Percentiles rank a stretch among this genome's conserved stretches.
These are phyloP conservation scores for Chrysomela aeneicollis DNA, from an alignment of 2,888 invertebrate species.

Conservation along the genomic window DNA sequence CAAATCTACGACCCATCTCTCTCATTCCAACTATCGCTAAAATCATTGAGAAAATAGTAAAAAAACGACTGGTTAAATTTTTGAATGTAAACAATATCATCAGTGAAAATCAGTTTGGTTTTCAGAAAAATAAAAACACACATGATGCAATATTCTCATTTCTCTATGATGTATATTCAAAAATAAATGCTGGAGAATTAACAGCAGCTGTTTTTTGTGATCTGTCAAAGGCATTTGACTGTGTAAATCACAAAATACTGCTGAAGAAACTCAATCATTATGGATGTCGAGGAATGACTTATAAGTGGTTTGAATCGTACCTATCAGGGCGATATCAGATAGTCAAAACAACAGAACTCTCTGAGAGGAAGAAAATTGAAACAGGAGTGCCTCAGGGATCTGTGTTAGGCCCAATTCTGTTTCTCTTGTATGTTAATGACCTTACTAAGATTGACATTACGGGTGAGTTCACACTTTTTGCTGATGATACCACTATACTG, in stretches of 20 bases:
- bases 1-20: not conserved
- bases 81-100: not conserved
- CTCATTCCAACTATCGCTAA: not conserved
- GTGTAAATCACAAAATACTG: not conserved
- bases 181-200: not conserved
- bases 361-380: not conserved
- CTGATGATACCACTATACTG: constrained; percentile 10
- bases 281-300: not conserved
- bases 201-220: not conserved
- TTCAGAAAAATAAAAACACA: not conserved
- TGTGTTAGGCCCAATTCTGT: constrained; percentile 10
- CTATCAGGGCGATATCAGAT: not conserved
- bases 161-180: not conserved
- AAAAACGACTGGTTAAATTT: not conserved
- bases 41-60: constrained; percentile 1
- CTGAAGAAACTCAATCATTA: not conserved
- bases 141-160: not conserved
- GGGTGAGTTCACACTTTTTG: not conserved
- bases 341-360: not conserved
- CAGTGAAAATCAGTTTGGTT: not conserved
- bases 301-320: not conserved
- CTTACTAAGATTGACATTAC: not conserved
- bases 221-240: not conserved
- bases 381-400: constrained; percentile 9
- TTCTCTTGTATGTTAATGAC: constrained; percentile 7